phyloP scores from a whole-genome alignment of 2,113 vertebrate species.

The Mustela nigripes region DNA sequence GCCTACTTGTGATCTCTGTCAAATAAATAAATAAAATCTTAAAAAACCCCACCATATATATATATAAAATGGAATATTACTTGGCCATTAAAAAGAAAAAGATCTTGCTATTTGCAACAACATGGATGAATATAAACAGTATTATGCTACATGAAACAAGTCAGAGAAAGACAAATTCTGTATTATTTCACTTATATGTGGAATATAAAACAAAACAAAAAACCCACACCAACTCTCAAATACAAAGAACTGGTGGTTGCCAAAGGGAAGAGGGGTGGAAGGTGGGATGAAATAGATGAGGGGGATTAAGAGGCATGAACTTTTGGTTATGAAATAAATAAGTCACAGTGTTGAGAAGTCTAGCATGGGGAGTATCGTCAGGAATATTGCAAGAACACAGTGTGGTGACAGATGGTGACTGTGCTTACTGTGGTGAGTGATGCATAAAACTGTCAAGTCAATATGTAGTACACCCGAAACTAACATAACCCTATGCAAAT shows the following conservation, averaged over 20 bases:
- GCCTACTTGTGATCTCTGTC: too few species aligned
- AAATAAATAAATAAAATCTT: too few species aligned
- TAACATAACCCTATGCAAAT: background rate
- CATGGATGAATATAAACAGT: background rate
- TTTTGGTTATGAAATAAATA: background rate
- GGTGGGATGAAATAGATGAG: background rate
- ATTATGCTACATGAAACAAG: background rate
- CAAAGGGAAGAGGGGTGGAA: background rate
- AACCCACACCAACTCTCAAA: background rate
- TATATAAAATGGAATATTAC: background rate
- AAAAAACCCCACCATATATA: background rate
- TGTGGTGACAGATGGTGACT: background rate
- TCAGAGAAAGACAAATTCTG: background rate
- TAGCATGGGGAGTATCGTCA: background rate
- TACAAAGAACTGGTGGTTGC: background rate
- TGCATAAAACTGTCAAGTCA: background rate
- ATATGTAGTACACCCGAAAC: background rate
- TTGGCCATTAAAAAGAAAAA: background rate
- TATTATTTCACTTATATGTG: background rate
- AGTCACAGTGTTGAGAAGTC: background rate
- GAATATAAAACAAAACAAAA: background rate
- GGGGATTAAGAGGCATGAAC: background rate
- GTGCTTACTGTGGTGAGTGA: background rate
- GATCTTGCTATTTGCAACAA: background rate
- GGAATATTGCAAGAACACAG: background rate